Base-by-base conservation (phyloP, 2,888 invertebrate genomes). In the Heteromurus nitidus region DNA sequence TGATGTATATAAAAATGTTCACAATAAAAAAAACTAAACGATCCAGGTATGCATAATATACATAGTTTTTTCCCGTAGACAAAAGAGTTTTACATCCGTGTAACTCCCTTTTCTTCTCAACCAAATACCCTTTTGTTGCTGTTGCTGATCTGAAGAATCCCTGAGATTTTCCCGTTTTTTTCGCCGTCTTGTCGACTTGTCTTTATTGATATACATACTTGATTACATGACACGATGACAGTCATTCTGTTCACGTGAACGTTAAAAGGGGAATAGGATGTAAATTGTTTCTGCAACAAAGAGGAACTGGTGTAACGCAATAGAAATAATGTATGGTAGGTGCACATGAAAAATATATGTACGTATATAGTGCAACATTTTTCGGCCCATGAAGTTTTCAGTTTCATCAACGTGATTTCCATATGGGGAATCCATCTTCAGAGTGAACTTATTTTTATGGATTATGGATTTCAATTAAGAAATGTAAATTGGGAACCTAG, bases 61-160 rank as follows among this genome's bases (percentile, higher is more conserved):
- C 5, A 36, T 36, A 36, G 24, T 26, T 26, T 16, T n/a, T 55
- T 13, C 11, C 11, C 26, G 9, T 55, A 60, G 31, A 60, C 60
- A 64, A 64, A 64, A 31, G 31, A 60, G 50, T 31, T n/a, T 73
- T 62, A 73, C 64, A 64, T 73, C 73, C 62, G 64, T 73, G 64
- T 73, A 26, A 47, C 53, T 55, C 55, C 28, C 69, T 20, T 69
- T 69, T 69, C 20, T 69, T 69, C 53, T 30, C 28, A 47, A n/a
- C 50, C 28, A 47, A n/a, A 42, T 47, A n/a, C 30, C 42, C 67
- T 11, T n/a, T 67, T 26, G 50, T 30, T 44, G 18, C 31, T 67
- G 16, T 13, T 28, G 2, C 16, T 7, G 7, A 11, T 26, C 22
- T 24, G n/a, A 69, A 47, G 69, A 53, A 69, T 69, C 69, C 47